Evolutionary conservation across 92 coral and sea anemone species (phyloP).

Genomic region (Epizoanthus ramosus): DNA sequence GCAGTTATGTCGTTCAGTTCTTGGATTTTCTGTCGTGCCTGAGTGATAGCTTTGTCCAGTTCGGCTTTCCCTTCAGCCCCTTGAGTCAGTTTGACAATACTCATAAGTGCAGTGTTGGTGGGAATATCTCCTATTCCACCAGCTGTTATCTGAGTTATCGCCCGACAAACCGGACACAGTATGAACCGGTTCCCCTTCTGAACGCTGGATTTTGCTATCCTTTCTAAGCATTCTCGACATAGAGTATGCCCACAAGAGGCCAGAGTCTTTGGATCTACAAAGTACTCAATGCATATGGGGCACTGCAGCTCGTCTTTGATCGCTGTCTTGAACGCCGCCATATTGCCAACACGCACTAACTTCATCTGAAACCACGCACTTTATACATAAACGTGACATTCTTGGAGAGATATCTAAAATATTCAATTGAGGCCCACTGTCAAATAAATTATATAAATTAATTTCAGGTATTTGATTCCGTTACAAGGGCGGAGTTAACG

Average conservation of each 20-base stretch:
- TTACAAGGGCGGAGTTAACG: too few species aligned
- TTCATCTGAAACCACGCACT: slow-evolving; percentile 1
- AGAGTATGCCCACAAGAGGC: slow-evolving; percentile 47
- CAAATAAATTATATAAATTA: neutral
- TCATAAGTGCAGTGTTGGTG: slow-evolving; percentile 37
- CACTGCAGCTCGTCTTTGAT: slow-evolving; percentile 39
- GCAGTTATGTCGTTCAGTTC: slow-evolving; percentile 20
- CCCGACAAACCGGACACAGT: slow-evolving; percentile 52
- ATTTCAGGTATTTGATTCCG: neutral
- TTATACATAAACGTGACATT: too few species aligned
- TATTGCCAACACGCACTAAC: neutral
- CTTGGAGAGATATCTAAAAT: neutral
- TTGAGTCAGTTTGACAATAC: slow-evolving; percentile 39
- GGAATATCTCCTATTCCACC: slow-evolving; percentile 38
- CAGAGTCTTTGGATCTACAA: slow-evolving; percentile 46
- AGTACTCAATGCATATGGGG: slow-evolving; percentile 44
- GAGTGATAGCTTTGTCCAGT: neutral
- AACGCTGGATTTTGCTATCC: slow-evolving; percentile 5
- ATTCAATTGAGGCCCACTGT: neutral
- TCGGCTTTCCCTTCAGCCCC: slow-evolving; percentile 25
- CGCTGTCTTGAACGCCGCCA: slow-evolving; percentile 24
- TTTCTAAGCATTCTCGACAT: slow-evolving; percentile 47
- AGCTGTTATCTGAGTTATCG: slow-evolving; percentile 31
- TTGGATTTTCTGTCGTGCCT: slow-evolving; percentile 12
- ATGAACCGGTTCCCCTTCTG: slow-evolving; percentile 5